Evolutionary conservation across 2,888 invertebrate species (phyloP).

Genomic region (Ectropis crepuscularia): DNA sequence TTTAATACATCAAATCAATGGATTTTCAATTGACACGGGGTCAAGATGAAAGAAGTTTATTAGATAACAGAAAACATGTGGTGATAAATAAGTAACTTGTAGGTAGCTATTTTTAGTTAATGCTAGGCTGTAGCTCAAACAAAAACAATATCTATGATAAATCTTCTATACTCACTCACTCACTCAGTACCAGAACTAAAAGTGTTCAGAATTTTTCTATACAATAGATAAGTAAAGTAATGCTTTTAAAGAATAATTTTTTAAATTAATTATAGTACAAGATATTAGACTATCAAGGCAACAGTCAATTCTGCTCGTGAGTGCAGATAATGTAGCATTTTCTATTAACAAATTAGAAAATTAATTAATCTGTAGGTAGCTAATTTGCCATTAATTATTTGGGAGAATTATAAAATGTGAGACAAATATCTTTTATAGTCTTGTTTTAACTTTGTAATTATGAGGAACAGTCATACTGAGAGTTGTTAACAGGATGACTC

Average conservation of each 20-base stretch:
- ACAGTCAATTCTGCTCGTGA: constrained; percentile 29
- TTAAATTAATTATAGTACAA: constrained; percentile 18
- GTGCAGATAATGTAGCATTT: constrained; percentile 28
- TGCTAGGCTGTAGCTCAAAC: constrained; percentile 40
- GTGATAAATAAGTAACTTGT: constrained; percentile 39
- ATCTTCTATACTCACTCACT: neutral
- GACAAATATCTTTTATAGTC: constrained; percentile 9
- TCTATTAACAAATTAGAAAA: constrained; percentile 39
- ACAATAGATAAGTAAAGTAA: constrained; percentile 18
- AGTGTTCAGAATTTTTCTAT: constrained; percentile 47
- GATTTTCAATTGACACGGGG: constrained; percentile 23
- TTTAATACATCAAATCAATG: constrained; percentile 26
- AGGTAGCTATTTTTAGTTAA: constrained; percentile 46
- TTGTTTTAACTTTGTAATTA: constrained; percentile 37
- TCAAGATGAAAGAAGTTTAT: constrained; percentile 44
- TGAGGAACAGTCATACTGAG: constrained; percentile 6
- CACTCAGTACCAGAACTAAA: constrained; percentile 42
- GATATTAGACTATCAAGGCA: constrained; percentile 13
- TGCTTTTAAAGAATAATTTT: constrained; percentile 23
- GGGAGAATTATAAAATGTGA: constrained; percentile 17
- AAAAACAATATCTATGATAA: constrained; percentile 34
- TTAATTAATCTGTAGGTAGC: constrained; percentile 72
- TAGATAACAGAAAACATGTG: constrained; percentile 41
- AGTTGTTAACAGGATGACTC: neutral
- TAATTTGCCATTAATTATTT: constrained; percentile 70